Evolutionary conservation across 2,888 invertebrate species (phyloP), one percentile per base, ranked within the genome.

Genomic region (Zelleria hepariella): DNA sequence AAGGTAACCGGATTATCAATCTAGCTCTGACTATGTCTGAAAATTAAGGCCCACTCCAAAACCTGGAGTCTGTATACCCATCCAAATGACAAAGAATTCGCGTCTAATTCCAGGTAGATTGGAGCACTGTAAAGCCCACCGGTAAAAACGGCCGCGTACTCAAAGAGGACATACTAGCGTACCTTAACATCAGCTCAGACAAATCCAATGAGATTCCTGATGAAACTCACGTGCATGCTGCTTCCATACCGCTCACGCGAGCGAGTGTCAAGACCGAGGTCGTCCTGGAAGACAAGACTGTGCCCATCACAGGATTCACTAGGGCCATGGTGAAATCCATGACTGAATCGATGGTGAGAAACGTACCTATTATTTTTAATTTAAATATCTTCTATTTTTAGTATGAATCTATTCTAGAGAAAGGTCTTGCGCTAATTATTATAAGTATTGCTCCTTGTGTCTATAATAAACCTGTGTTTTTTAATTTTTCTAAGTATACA

Each of bases 241-340:
- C 72, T 18, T 61, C 74, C 58, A 72, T 75, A 59, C 73, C 77
- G 18, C 27, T 74, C 1, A 62, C 68, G 24, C 66, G 67, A 65
- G 74, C 74, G 7, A 68, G 73, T 48, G 76, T 74, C 2, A 78
- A 62, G 64, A 66, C 75, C 5, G 81, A 79, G 73, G 63, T 75
- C 5, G 56, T 77, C 27, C 62, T 73, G 57, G 79, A 80, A 67
- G 92, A 92, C 67, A 87, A 79, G 75, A 87, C 90, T 0, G 93
- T 94, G 60, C 91, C 92, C 5, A 89, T 97, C 7, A 93, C 93
- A 70, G 96, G 96, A 21, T 95, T 97, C 70, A 92, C 92, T 23
- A 97, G 94, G 80, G 95, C 95, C 2, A 99, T 99, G 99, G 93
- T 96, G 60, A 98, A 96, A 83, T 93, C 97, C 0, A 99, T 99